Percentiles rank a stretch among this genome's conserved stretches.
Evolutionary conservation across 2,113 vertebrate species (phyloP).

Genomic region (Coryphaenoides rupestris): DNA sequence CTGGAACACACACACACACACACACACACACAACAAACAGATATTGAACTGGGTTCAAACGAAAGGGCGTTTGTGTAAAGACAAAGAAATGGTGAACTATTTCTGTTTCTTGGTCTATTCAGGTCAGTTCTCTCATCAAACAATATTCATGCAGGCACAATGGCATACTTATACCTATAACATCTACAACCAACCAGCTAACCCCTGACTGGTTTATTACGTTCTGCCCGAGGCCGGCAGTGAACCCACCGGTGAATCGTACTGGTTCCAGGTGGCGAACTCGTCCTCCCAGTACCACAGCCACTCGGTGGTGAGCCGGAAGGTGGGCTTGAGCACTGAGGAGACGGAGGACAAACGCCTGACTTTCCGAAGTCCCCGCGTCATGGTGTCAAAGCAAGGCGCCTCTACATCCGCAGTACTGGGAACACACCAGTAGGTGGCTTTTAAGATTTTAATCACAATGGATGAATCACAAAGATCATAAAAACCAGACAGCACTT

Average conservation of each 20-base stretch:
- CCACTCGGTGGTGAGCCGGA: constrained; percentile 68
- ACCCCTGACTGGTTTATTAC: neutral
- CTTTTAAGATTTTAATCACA: too few species aligned
- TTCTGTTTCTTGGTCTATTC: too few species aligned
- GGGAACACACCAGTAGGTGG: neutral
- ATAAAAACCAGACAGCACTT: neutral
- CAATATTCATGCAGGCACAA: too few species aligned
- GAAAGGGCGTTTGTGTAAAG: too few species aligned
- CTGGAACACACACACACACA: neutral
- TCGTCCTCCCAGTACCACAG: constrained; percentile 74
- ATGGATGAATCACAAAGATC: neutral
- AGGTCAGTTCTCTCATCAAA: too few species aligned
- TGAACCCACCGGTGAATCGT: constrained; percentile 55
- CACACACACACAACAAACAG: neutral
- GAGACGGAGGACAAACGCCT: constrained; percentile 62
- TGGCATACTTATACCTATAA: too few species aligned
- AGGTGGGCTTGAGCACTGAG: constrained; percentile 46
- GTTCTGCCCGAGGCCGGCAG: neutral
- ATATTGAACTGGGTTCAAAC: neutral
- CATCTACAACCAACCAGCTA: too few species aligned
- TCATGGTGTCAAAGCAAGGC: constrained; percentile 68
- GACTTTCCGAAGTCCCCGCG: constrained; percentile 2
- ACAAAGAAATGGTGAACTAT: too few species aligned
- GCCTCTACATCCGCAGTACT: constrained; percentile 9
- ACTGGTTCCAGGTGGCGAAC: constrained; percentile 55